Conservation (phyloP, 2,888 invertebrate species). For the Nomada lathburiana region DNA sequence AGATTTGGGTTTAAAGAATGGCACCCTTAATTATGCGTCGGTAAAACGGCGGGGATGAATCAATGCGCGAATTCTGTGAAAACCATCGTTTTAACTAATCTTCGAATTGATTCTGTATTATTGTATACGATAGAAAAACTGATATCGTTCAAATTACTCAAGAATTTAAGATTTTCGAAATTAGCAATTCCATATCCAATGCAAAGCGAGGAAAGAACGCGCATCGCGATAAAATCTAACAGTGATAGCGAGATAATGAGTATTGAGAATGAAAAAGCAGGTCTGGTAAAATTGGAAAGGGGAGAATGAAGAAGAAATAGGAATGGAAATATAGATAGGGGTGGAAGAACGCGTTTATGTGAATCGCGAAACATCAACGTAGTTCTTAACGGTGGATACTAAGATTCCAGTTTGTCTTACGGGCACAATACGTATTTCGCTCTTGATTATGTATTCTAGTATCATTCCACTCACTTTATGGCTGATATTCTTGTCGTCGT, state of each 20-base stretch:
- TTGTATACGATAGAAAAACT: too few relatives aligned
- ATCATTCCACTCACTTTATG: neutral
- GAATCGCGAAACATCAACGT: constrained; percentile 38
- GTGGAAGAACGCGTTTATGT: constrained; percentile 54
- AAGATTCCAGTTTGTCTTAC: constrained; percentile 4
- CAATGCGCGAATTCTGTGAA: neutral
- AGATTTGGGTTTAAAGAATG: neutral
- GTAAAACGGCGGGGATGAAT: neutral
- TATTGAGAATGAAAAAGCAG: constrained; percentile 3
- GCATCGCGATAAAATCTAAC: neutral
- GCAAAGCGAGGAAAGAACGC: constrained; percentile 3
- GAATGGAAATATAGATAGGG: constrained; percentile 23
- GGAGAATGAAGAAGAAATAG: constrained; percentile 17
- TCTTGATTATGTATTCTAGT: neutral
- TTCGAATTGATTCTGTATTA: too few relatives aligned
- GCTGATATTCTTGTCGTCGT: neutral
- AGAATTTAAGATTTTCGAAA: too few relatives aligned
- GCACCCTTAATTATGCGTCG: neutral
- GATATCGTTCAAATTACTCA: too few relatives aligned
- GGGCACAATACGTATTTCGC: neutral
- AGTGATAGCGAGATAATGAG: neutral
- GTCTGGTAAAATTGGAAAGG: neutral
- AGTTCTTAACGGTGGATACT: constrained; percentile 9
- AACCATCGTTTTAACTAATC: too few relatives aligned
- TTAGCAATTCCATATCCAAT: neutral